Percentiles rank a stretch among this genome's conserved stretches.
These are phyloP conservation scores for Hirundo rustica DNA, from an alignment of 2,797 vertebrate genomes.

Conservation along the genomic window DNA sequence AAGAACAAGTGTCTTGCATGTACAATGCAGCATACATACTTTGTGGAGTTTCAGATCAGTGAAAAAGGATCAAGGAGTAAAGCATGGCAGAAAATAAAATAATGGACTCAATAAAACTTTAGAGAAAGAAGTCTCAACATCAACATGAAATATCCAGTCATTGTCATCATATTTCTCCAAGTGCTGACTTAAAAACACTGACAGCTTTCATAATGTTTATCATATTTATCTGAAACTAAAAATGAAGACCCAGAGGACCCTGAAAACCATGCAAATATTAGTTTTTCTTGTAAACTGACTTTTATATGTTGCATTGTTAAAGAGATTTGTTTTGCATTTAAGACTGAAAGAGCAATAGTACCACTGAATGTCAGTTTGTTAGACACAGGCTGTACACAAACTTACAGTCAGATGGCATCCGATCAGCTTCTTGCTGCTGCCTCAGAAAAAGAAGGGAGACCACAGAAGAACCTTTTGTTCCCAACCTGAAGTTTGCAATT, in stretches of 20 bases:
- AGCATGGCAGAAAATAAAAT: not conserved
- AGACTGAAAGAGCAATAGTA: not conserved
- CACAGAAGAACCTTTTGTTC: not conserved
- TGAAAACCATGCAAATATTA: not conserved
- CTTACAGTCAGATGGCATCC: fast-evolving
- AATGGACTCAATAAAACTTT: not conserved
- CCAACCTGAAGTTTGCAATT: not conserved
- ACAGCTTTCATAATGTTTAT: not conserved
- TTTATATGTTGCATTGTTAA: not conserved
- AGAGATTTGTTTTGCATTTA: not conserved
- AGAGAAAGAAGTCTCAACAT: not conserved
- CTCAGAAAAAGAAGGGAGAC: not conserved
- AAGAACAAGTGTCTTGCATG: not conserved
- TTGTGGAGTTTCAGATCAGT: not conserved
- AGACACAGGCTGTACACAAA: not conserved
- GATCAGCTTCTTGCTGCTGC: not conserved
- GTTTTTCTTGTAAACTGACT: not conserved
- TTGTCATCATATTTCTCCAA: not conserved
- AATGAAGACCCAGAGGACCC: not conserved
- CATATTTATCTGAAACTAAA: not conserved
- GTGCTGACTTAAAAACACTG: not conserved
- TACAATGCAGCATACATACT: not conserved
- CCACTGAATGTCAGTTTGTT: not conserved
- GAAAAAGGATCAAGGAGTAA: not conserved
- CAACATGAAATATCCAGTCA: not conserved